Conservation (phyloP, 2,797 vertebrate genomes). For the Dallia pectoralis region DNA sequence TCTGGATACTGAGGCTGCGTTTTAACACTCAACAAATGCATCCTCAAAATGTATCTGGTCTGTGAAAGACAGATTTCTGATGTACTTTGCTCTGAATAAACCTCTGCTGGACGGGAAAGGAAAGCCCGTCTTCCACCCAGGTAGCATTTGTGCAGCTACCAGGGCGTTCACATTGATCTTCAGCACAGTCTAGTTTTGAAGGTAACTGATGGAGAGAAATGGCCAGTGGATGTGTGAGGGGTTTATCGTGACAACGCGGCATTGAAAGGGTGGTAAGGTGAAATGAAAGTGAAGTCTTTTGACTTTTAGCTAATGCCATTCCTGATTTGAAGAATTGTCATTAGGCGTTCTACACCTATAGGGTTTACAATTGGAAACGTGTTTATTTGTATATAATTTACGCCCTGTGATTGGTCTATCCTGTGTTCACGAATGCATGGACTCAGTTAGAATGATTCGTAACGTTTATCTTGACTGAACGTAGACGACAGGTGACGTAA, state of each 20-base stretch:
- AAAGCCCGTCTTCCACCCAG: slow-evolving; percentile 1
- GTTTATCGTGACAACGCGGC: background rate
- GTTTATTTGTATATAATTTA: background rate
- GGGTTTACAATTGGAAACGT: background rate
- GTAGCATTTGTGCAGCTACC: background rate
- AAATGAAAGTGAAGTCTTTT: background rate
- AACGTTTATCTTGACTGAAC: background rate
- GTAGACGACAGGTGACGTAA: background rate
- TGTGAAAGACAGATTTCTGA: background rate
- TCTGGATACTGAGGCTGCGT: background rate
- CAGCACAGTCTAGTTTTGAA: background rate
- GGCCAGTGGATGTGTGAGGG: background rate
- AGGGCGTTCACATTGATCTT: background rate
- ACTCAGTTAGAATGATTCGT: slow-evolving; percentile 27
- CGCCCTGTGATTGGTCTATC: slow-evolving; percentile 3
- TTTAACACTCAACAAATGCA: background rate
- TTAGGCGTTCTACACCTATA: background rate
- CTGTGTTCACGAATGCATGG: background rate
- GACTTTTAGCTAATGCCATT: background rate
- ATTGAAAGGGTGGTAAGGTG: background rate
- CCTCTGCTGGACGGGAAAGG: background rate
- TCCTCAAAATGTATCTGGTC: background rate
- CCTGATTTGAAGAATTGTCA: background rate
- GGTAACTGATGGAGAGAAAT: slow-evolving; percentile 16
- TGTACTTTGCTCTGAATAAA: background rate